Percentiles rank a stretch among this genome's conserved stretches.
Conservation (phyloP, 2,113 vertebrate species). For the Ciconia boyciana region DNA sequence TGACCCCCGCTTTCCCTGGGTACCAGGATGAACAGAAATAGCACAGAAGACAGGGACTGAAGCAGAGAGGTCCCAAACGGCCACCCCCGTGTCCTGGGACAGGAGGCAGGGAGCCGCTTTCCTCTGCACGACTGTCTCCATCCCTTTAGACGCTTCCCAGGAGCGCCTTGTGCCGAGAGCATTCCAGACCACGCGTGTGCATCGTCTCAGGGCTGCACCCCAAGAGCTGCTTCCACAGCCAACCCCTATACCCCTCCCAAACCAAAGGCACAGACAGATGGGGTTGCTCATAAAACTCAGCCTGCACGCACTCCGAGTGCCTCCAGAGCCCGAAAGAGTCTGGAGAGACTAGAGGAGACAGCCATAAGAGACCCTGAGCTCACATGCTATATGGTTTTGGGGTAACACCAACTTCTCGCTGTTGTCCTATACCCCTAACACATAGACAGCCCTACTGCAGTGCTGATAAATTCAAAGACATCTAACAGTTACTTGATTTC, state of each 20-base stretch:
- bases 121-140: fast-evolving
- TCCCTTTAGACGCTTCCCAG: background rate
- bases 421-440: background rate
- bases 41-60: background rate
- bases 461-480: background rate
- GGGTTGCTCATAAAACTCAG: background rate
- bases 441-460: background rate
- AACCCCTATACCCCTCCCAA: background rate
- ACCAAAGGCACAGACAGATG: no score
- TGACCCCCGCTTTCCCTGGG: background rate
- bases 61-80: background rate
- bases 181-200: background rate
- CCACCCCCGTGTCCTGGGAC: background rate
- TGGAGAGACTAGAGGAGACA: background rate
- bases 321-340: background rate
- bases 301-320: background rate
- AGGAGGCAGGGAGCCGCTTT: background rate
- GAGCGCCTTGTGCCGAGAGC: background rate
- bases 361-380: background rate
- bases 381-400: fast-evolving
- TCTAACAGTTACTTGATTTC: fast-evolving
- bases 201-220: background rate
- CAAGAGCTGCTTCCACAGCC: background rate
- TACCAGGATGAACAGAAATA: background rate
- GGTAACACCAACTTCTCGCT: background rate